Evolutionary conservation across 2,888 invertebrate species (phyloP), one percentile per base, ranked within the genome.

Genomic region (Dryobotodes eremita): DNA sequence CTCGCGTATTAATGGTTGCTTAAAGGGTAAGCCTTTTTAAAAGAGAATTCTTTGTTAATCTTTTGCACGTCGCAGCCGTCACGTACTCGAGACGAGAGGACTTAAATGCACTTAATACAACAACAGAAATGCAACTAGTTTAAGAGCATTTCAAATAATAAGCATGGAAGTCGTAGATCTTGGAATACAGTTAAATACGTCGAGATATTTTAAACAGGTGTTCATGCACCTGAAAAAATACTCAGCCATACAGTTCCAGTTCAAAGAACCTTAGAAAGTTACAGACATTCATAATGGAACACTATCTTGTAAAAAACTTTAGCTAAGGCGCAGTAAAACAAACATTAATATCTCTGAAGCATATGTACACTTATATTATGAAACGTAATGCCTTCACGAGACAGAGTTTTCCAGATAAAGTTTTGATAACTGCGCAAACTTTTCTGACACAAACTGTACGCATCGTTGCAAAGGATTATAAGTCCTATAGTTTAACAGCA

Each of bases 341-440:
- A 86, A 83, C 66, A 66, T 65, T 75, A 57, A 66, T 72, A 65
- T 74, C 57, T 31, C 61, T 42, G 13, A 75, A 74, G 50, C 66
- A 71, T 74, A 85, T 62, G 64, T 66, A 50, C 42, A 66, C 70
- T 15, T 64, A 71, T 61, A 68, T 86, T 36, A 79, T 73, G 66
- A 77, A 77, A 75, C 64, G 55, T 64, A 75, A 86, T 77, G 26
- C 66, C 31, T 78, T 84, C 69, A 66, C 61, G 59, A 77, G 71
- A 85, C 85, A 78, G 53, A 81, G 72, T 82, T 87, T 86, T 73
- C 72, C 77, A 71, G 79, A 77, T 82, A 57, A 75, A 87, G 53
- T 87, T 85, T 82, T 79, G 75, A 87, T 78, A 76, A 77, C 75
- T 77, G 69, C 36, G 50, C 74, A 64, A 87, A 82, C 76, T 86